These are phyloP conservation scores for Clamator glandarius DNA, from an alignment of 2,797 vertebrate genomes.

Conservation along the genomic window DNA sequence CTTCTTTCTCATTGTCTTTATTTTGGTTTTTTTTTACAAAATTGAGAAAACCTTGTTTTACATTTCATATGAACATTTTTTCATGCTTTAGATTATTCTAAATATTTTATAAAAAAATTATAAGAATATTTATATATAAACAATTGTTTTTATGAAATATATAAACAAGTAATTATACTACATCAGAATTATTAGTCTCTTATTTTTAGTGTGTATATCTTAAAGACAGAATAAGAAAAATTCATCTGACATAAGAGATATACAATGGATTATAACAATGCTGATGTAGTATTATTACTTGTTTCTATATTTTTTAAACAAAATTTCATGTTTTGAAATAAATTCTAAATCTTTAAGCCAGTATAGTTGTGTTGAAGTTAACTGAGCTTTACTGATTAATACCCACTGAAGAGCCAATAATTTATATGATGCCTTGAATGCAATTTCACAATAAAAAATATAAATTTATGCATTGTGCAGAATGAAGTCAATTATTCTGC, in stretches of 20 bases:
- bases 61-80: neutral
- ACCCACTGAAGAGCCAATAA: neutral
- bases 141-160: no score
- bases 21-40: neutral
- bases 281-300: neutral
- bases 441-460: neutral
- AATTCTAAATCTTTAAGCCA: neutral
- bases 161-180: no score
- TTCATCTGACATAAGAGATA: neutral
- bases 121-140: no score
- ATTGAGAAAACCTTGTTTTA: neutral
- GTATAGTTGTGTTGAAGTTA: neutral
- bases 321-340: neutral
- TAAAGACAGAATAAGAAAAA: neutral
- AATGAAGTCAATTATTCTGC: neutral
- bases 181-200: no score
- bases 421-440: neutral
- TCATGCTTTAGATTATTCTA: neutral
- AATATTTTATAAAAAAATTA: neutral
- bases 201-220: neutral
- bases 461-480: neutral
- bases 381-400: neutral
- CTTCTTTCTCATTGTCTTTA: neutral
- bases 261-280: neutral
- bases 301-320: neutral